phyloP scores from a whole-genome alignment of 2,888 invertebrate species.

The Theretra japonica region DNA sequence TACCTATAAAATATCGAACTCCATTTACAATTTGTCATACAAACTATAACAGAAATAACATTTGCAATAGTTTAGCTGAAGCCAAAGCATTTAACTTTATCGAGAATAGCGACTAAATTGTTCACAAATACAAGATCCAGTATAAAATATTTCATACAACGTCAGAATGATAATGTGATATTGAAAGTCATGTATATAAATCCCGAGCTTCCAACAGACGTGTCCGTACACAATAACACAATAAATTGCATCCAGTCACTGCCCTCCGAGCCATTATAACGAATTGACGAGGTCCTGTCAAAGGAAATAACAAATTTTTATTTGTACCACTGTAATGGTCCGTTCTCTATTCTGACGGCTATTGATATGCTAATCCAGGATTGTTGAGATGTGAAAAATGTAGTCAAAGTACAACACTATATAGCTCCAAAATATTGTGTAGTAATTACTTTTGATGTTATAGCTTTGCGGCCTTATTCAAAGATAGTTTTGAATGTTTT shows the following conservation, averaged over 20 bases:
- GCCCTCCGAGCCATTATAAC: neutral
- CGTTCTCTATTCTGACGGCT: neutral
- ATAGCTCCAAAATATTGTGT: neutral
- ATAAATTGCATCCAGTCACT: conserved; percentile 15
- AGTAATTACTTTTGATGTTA: too few relatives aligned
- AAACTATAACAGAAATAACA: too few relatives aligned
- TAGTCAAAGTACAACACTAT: neutral
- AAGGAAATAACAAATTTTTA: conserved; percentile 22
- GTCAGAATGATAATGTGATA: neutral
- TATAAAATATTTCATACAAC: neutral
- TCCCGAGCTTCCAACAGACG: neutral
- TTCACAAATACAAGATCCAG: neutral
- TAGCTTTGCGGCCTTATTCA: too few relatives aligned
- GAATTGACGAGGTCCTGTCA: conserved; percentile 9
- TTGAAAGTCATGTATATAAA: neutral
- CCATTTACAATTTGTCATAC: too few relatives aligned
- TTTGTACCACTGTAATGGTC: conserved; percentile 1
- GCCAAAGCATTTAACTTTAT: too few relatives aligned
- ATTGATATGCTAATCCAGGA: conserved; percentile 3
- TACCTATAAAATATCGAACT: too few relatives aligned
- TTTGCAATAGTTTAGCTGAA: too few relatives aligned
- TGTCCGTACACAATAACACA: conserved; percentile 2
- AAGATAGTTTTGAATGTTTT: too few relatives aligned
- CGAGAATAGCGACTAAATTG: neutral
- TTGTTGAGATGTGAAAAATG: conserved; percentile 1